phyloP scores from a whole-genome alignment of 2,797 vertebrate genomes.

The Sciurus carolinensis region DNA sequence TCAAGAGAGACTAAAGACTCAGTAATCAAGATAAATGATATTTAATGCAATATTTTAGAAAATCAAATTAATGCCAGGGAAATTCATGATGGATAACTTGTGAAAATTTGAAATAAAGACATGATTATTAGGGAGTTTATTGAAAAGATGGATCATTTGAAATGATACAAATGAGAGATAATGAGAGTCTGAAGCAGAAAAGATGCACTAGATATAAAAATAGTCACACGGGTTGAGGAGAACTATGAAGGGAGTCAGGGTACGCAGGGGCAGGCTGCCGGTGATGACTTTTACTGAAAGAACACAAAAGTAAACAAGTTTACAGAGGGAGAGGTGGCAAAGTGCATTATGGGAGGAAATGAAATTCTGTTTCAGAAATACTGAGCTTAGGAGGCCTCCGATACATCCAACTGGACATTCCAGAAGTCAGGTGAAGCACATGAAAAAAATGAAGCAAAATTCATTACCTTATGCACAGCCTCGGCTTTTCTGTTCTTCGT shows the following conservation, averaged over 20 bases:
- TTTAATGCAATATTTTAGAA: slow-evolving; percentile 1
- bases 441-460: not conserved
- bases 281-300: not conserved
- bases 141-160: not conserved
- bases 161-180: not conserved
- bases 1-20: not conserved
- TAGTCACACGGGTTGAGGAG: not conserved
- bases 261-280: too few relatives aligned
- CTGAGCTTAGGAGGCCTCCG: not conserved
- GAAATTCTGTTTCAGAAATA: not conserved
- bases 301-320: not conserved
- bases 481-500: not conserved
- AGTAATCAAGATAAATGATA: not conserved
- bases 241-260: not conserved
- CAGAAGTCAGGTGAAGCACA: not conserved
- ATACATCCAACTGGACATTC: not conserved
- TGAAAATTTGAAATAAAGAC: not conserved
- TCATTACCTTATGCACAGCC: not conserved
- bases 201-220: not conserved
- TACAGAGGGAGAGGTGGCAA: not conserved
- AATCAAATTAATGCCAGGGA: not conserved
- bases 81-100: not conserved
- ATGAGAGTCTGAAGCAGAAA: not conserved
- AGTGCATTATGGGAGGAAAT: not conserved
- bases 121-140: not conserved